A percentile compares a stretch with the other conserved stretches of the same genome.
These are phyloP conservation scores for Orcinus orca DNA, from an alignment of 2,113 vertebrate species.

Conservation along the genomic window DNA sequence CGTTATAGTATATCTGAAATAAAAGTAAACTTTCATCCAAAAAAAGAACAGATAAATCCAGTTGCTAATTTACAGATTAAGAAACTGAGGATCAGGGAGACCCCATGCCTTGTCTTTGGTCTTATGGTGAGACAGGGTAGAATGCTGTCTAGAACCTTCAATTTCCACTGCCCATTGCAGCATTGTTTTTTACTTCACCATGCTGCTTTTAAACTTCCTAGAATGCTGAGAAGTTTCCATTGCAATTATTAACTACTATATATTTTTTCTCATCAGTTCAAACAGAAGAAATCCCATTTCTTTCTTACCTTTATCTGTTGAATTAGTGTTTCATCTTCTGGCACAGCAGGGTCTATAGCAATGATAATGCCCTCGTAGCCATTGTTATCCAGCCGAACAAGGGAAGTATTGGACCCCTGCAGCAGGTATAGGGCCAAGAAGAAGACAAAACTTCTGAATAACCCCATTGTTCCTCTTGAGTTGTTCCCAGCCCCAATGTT, in stretches of 20 bases:
- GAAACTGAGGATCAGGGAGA: neutral
- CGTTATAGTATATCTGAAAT: neutral
- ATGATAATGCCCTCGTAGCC: constrained; percentile 78
- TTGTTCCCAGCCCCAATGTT: neutral
- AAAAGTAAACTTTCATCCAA: constrained; percentile 55
- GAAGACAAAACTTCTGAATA: neutral
- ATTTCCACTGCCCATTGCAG: neutral
- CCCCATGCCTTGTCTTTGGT: neutral
- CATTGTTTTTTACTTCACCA: neutral
- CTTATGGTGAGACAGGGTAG: neutral
- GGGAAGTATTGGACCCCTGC: constrained; percentile 11
- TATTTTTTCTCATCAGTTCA: neutral
- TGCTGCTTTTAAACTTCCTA: neutral
- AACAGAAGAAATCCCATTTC: neutral
- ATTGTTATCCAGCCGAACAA: constrained; percentile 60
- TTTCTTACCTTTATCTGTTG: constrained; percentile 74
- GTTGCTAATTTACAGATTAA: neutral
- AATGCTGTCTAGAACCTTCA: neutral
- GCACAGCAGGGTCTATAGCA: constrained; percentile 72
- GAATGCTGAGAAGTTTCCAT: neutral
- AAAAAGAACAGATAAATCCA: neutral
- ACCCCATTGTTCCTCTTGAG: constrained; percentile 27
- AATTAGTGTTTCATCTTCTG: constrained; percentile 70
- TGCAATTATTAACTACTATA: neutral
- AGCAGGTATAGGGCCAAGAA: constrained; percentile 61